A percentile compares a stretch with the other conserved stretches of the same genome.
These are phyloP conservation scores for Myiozetetes cayanensis DNA, from an alignment of 2,113 vertebrate genomes.

Conservation along the genomic window DNA sequence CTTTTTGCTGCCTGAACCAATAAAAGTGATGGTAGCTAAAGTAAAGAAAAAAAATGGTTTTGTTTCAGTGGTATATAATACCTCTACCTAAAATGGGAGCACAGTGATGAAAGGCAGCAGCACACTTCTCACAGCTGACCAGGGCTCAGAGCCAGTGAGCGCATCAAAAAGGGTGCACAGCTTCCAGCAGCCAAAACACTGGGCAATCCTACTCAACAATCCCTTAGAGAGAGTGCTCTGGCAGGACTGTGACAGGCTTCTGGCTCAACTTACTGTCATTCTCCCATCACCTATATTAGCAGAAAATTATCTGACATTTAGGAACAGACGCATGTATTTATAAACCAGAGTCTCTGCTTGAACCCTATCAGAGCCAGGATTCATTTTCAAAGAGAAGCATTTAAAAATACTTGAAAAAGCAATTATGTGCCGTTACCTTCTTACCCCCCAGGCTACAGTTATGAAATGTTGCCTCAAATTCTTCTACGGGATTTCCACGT, in stretches of 20 bases:
- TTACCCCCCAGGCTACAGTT: background rate
- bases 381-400: background rate
- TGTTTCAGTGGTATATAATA: background rate
- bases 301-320: background rate
- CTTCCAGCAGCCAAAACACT: background rate
- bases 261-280: background rate
- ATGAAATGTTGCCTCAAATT: background rate
- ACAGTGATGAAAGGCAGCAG: conserved; percentile 24
- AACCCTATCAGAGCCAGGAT: background rate
- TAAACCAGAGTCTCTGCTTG: background rate
- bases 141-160: conserved; percentile 6
- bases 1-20: background rate
- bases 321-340: background rate
- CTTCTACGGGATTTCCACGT: background rate
- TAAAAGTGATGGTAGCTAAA: background rate
- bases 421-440: background rate
- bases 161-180: background rate
- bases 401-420: background rate
- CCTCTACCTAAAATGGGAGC: conserved; percentile 10
- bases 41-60: background rate
- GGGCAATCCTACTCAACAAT: background rate
- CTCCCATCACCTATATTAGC: background rate
- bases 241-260: background rate
- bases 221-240: background rate
- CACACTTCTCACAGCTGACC: conserved; percentile 26